Percentiles rank a stretch among this genome's conserved stretches.
These are phyloP conservation scores for Lysandra bellargus DNA, from an alignment of 2,888 invertebrate species.

Conservation along the genomic window DNA sequence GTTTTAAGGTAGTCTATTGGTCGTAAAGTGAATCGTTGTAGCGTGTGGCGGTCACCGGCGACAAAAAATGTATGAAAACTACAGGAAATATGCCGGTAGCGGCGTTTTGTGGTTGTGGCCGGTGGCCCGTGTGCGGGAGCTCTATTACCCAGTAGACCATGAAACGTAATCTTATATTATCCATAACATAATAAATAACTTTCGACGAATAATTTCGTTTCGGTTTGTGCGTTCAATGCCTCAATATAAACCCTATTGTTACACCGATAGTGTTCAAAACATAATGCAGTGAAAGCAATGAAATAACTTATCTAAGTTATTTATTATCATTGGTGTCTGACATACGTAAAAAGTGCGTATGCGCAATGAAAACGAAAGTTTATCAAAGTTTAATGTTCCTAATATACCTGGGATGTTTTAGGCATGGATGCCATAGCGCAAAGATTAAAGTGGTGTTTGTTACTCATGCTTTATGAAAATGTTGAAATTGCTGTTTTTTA, in stretches of 20 bases:
- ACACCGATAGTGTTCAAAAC: background rate
- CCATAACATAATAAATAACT: conserved; percentile 7
- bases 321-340: background rate
- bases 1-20: no score
- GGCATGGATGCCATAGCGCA: no score
- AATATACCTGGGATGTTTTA: no score
- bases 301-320: background rate
- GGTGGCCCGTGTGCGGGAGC: no score
- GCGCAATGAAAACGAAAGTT: background rate
- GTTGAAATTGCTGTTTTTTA: no score
- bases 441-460: no score
- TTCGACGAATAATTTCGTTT: conserved; percentile 29
- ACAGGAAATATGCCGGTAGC: no score
- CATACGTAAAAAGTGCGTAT: background rate
- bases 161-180: conserved; percentile 31
- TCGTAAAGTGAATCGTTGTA: no score
- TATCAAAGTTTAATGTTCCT: background rate
- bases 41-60: no score
- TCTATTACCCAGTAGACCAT: background rate
- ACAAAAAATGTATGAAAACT: no score
- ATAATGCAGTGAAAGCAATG: conserved; percentile 4
- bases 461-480: no score
- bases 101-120: no score
- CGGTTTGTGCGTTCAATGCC: background rate
- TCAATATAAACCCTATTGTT: background rate